Base-by-base conservation (phyloP, 2,888 invertebrate genomes). In the Maniola hyperantus region DNA sequence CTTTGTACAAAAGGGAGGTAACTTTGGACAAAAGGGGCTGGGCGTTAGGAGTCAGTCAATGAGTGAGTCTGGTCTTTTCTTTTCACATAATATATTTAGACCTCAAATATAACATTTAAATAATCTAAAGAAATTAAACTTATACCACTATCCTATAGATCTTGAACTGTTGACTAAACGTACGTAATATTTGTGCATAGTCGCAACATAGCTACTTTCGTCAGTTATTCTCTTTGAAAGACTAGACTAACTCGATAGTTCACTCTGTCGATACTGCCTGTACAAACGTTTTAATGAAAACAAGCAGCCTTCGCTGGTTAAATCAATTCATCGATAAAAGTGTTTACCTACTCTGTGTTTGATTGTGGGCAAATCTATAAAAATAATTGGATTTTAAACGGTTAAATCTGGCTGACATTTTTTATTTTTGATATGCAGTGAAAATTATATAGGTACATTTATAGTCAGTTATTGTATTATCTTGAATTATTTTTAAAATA, bases 211-310 rank as follows among this genome's bases (percentile, higher is more conserved):
- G 8, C n/a, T 53, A 33, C 8, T 34, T 33, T n/a, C 6, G n/a
- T 33, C 33, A 13, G 6, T 13, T 6, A 34, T n/a, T 53, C 34
- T 15, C 4, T 53, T 53, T 53, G 53, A 53, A 33, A 53, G 34
- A 6, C 33, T 13, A n/a, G 34, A 34, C 13, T 34, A 13, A 34
- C 26, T 33, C 13, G 53, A n/a, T n/a, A n/a, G n/a, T n/a, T n/a
- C n/a, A n/a, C n/a, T n/a, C n/a, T n/a, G n/a, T n/a, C n/a, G n/a
- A 53, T 53, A 33, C 53, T 53, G 34, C 7, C 26, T 34, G 53
- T 53, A 53, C 34, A 33, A 33, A n/a, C 33, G n/a, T 34, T 33
- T 53, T 53, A 53, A 20, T 51, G 26, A 51, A 51, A 51, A 46
- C 51, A 33, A 53, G 33, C 51, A n/a, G 51, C 33, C 51, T 53